These are phyloP conservation scores for Drosophila subquinaria DNA, from an alignment of 2,888 invertebrate species.

Conservation along the genomic window DNA sequence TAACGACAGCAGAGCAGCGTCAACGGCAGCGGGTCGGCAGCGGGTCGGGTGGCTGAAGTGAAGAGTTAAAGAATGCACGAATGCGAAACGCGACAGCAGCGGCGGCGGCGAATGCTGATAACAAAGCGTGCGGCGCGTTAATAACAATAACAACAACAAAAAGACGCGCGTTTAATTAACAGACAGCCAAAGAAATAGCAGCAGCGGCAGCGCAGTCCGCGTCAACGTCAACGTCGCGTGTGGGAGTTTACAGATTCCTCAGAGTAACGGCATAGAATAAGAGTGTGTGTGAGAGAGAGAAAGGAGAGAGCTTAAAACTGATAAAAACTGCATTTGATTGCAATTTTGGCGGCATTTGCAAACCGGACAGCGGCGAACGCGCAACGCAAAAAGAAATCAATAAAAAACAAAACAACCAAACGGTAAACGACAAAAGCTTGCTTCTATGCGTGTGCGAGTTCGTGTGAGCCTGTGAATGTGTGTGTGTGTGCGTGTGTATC, in stretches of 20 bases:
- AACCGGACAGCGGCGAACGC: constrained; percentile 68
- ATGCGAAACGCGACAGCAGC: constrained; percentile 50
- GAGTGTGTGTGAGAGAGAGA: constrained; percentile 5
- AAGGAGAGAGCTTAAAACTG: constrained; percentile 39
- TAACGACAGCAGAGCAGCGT: constrained; percentile 42
- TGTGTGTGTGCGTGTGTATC: constrained; percentile 45
- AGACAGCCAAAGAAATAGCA: constrained; percentile 33
- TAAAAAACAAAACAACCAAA: constrained; percentile 64
- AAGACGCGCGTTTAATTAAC: constrained; percentile 74
- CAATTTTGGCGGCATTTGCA: constrained; percentile 80
- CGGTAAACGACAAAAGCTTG: constrained; percentile 66
- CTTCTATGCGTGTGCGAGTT: constrained; percentile 19
- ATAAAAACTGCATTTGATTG: constrained; percentile 79
- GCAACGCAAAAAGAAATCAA: constrained; percentile 72
- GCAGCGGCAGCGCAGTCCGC: constrained; percentile 60
- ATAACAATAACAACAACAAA: constrained; percentile 72
- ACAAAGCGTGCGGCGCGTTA: constrained; percentile 74
- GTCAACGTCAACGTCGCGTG: constrained; percentile 44
- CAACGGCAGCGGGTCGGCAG: constrained; percentile 29
- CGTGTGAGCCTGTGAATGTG: constrained; percentile 17
- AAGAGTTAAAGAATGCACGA: constrained; percentile 57
- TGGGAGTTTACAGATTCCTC: constrained; percentile 52
- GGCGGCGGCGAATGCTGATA: constrained; percentile 66
- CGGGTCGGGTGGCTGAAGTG: constrained; percentile 38
- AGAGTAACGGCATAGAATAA: constrained; percentile 3